Evolutionary conservation across 2,113 vertebrate genomes (phyloP), one percentile per base, ranked within the genome.

Genomic region (Mugil cephalus): DNA sequence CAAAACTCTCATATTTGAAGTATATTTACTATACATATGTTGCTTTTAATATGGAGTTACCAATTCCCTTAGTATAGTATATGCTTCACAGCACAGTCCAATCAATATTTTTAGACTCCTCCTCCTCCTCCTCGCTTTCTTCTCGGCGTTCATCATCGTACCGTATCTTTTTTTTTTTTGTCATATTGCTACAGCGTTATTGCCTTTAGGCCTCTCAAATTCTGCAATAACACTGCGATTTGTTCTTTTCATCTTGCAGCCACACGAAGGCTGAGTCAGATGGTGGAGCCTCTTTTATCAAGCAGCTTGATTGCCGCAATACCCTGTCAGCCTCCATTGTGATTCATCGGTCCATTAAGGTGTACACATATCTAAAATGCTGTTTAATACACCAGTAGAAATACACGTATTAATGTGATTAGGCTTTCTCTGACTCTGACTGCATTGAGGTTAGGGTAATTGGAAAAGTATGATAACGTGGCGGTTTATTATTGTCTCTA

Each of bases 301-400:
- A 65, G 38, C 48, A 14, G 53, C 51, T 69, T 11, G 56, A 82
- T 59, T 43, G 51, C 58, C 63, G 52, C 15, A 56, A 68, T 61
- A 80, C 40, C 39, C 15, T 36, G 17, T 54, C 54, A 15, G 47
- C 53, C 73, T 40, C 10, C 17, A 10, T 40, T 19, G 51, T 83
- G 70, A 85, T 61, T 75, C 74, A 81, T 74, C 43, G 21, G 74
- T 77, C 53, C 47, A 79, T 69, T 67, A 70, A 52, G 68, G 39
- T 79, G 40, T 21, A 53, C 40, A 40, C 19, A 35, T 21, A 13
- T 66, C 50, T 55, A 13, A 68, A 83, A 69, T 56, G 64, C 39
- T 40, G 46, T 42, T 74, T 50, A 70, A 53, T 71, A 66, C 65
- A 14, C 15, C 46, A 13, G 10, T 56, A n/a, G n/a, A 59, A 72